Evolutionary conservation across 1,140 invertebrate genomes (phyloP).

Genomic region (Trichogramma pretiosum): DNA sequence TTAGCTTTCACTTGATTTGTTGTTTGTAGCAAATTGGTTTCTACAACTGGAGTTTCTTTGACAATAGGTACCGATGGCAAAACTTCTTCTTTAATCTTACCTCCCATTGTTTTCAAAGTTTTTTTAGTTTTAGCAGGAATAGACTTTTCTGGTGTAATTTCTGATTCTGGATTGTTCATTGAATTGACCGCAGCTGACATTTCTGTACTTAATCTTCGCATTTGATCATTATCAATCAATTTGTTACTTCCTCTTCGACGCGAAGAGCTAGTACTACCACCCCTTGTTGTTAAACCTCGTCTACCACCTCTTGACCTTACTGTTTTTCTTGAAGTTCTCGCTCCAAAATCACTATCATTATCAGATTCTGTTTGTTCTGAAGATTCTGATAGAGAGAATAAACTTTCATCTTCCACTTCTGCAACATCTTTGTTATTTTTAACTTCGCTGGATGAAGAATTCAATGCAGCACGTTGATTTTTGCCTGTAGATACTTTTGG

Average conservation of each 20-base stretch:
- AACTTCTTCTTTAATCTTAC: conserved; percentile 28
- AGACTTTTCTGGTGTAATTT: conserved; percentile 28
- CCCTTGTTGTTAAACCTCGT: conserved; percentile 40
- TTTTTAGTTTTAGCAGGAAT: conserved; percentile 24
- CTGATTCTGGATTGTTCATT: conserved; percentile 41
- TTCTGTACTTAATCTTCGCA: conserved; percentile 38
- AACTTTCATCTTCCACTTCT: conserved; percentile 24
- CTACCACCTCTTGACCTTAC: conserved; percentile 33
- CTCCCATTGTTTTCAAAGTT: neutral
- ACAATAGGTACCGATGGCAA: conserved; percentile 1
- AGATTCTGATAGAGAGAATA: conserved; percentile 33
- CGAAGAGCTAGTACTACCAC: conserved; percentile 31
- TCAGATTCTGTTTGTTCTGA: conserved; percentile 39
- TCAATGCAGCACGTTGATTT: conserved; percentile 1
- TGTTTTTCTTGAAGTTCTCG: conserved; percentile 31
- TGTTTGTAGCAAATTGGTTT: conserved; percentile 35
- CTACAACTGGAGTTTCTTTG: conserved; percentile 12
- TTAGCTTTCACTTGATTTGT: conserved; percentile 42
- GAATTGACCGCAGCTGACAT: conserved; percentile 43
- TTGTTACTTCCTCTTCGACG: conserved; percentile 36
- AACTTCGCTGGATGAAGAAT: conserved; percentile 13
- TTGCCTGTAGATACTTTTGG: conserved; percentile 19
- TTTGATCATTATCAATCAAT: conserved; percentile 40
- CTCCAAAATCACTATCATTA: conserved; percentile 41
- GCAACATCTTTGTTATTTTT: conserved; percentile 21